Evolutionary conservation across 2,113 vertebrate genomes (phyloP).

Genomic region (Donacobius atricapilla): DNA sequence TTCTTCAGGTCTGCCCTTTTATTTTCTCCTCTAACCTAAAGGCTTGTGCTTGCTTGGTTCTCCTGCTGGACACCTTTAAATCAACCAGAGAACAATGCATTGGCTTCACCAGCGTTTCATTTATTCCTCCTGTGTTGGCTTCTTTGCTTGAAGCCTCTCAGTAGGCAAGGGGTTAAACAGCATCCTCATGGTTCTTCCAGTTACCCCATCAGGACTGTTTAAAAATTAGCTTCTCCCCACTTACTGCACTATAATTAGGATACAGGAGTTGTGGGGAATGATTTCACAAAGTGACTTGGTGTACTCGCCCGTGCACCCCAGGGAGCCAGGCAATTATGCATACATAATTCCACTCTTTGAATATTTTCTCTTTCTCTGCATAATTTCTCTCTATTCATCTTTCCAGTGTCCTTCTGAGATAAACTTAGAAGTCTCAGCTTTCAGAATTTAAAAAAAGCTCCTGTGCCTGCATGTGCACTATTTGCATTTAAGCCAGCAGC

Average conservation of each 20-base stretch:
- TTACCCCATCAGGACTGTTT: slow-evolving; percentile 60
- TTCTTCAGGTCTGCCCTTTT: not conserved
- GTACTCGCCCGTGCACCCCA: slow-evolving; percentile 64
- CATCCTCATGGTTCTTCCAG: not conserved
- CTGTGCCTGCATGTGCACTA: slow-evolving; percentile 23
- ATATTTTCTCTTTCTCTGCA: slow-evolving; percentile 68
- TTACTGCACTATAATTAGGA: slow-evolving; percentile 64
- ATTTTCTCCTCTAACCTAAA: not conserved
- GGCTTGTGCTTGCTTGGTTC: not conserved
- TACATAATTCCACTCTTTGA: slow-evolving; percentile 70
- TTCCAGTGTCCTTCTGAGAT: slow-evolving; percentile 68
- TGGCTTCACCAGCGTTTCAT: not conserved
- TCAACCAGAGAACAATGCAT: fast-evolving
- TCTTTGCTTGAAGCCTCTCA: not conserved
- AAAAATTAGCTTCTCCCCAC: slow-evolving; percentile 62
- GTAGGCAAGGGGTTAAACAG: slow-evolving; percentile 16
- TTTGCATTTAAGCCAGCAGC: slow-evolving; percentile 50
- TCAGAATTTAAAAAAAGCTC: slow-evolving; percentile 56
- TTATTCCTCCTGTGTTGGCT: not conserved
- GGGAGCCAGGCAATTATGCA: slow-evolving; percentile 69
- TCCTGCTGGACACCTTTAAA: not conserved
- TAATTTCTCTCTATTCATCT: slow-evolving; percentile 70
- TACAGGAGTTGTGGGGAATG: slow-evolving; percentile 64
- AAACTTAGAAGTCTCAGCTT: slow-evolving; percentile 66
- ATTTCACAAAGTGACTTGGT: slow-evolving; percentile 70